Percentiles rank a stretch among this genome's conserved stretches.
Evolutionary conservation across 2,113 vertebrate genomes (phyloP).

Genomic region (Xiphorhynchus elegans): DNA sequence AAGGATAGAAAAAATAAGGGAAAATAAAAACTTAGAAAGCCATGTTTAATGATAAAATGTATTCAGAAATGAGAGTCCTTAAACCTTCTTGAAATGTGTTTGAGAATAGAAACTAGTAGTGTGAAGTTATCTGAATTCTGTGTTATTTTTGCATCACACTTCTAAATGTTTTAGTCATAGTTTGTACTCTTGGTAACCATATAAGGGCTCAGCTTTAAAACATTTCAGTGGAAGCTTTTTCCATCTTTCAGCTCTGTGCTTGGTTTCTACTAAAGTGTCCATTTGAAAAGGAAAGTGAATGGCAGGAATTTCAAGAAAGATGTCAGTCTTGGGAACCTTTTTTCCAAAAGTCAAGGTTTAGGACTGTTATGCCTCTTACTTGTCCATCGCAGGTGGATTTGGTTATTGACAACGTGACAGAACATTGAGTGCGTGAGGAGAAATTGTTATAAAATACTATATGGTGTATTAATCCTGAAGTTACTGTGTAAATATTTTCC

Average conservation of each 20-base stretch:
- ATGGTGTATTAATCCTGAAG: background rate
- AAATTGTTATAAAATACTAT: background rate
- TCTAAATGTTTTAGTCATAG: background rate
- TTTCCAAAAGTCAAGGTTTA: background rate
- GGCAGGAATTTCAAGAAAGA: background rate
- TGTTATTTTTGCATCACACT: background rate
- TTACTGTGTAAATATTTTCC: background rate
- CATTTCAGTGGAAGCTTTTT: background rate
- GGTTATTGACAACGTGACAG: background rate
- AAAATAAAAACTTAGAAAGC: background rate
- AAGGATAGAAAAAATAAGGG: background rate
- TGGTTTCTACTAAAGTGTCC: background rate
- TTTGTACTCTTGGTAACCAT: background rate
- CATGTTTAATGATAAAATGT: background rate
- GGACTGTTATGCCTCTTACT: background rate
- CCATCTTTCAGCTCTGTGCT: background rate
- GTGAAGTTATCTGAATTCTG: background rate
- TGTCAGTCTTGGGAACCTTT: background rate
- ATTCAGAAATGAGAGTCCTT: background rate
- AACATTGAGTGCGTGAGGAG: background rate
- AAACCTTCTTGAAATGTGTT: background rate
- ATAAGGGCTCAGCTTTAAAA: background rate
- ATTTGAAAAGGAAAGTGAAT: background rate
- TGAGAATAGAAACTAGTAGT: background rate
- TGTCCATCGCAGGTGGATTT: background rate